These are phyloP conservation scores for Meleagris gallopavo DNA, from an alignment of 2,113 vertebrate genomes.

Conservation along the genomic window DNA sequence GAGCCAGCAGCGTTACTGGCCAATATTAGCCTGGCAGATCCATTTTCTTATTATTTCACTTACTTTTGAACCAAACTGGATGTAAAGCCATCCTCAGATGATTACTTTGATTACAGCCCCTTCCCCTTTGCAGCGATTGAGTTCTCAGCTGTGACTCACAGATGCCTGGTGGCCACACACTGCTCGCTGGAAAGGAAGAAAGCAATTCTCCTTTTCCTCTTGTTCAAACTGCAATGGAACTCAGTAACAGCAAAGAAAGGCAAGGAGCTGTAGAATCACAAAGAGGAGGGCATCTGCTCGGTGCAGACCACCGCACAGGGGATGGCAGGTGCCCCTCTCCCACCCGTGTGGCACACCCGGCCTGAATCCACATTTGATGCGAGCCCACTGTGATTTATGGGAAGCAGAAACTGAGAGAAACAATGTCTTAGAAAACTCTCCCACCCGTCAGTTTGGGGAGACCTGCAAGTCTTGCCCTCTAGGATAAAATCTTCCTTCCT, in stretches of 20 bases:
- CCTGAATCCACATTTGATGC: not conserved
- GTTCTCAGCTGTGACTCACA: not conserved
- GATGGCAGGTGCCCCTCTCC: not conserved
- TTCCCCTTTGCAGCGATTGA: not conserved
- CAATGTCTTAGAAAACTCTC: not conserved
- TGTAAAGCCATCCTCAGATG: not conserved
- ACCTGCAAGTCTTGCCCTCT: not conserved
- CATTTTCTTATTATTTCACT: not conserved
- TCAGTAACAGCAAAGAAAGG: not conserved
- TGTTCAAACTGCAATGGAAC: not conserved
- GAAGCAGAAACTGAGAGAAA: not conserved
- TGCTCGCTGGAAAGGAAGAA: not conserved
- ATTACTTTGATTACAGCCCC: not conserved
- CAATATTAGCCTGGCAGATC: not conserved
- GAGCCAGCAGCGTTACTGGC: not conserved
- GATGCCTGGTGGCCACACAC: not conserved
- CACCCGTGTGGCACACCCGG: fast-evolving
- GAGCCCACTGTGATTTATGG: not conserved
- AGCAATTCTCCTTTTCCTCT: not conserved
- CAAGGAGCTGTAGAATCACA: not conserved
- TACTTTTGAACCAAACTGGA: not conserved
- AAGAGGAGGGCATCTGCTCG: not conserved
- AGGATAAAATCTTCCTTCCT: not conserved
- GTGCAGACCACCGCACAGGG: not conserved
- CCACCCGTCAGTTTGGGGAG: not conserved